Evolutionary conservation across 2,113 vertebrate genomes (phyloP), one percentile per base, ranked within the genome.

Genomic region (Acanthochromis polyacanthus): DNA sequence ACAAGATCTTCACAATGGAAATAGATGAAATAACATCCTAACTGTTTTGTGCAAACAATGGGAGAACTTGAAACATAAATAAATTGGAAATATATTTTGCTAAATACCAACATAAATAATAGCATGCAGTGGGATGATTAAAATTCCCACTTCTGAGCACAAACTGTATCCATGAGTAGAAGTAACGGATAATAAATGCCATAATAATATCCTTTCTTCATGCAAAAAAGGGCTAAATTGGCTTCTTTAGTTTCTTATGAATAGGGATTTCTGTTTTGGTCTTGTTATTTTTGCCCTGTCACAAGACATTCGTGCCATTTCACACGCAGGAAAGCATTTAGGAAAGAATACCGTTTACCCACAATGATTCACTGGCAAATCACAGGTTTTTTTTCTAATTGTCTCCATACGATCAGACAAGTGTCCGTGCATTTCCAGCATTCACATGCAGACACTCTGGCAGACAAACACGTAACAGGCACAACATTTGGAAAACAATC

Each of bases 331-430:
- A 64, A 25, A 25, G 19, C 5, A 5, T 58, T 68, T 43, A 19
- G 80, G 60, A 53, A 66, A 59, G 30, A 70, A 48, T 53, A 48
- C 48, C 14, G 3, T 32, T 32, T 0, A 0, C 51, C 62, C 80
- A 61, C 55, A 63, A 46, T 28, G 73, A 89, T 71, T 86, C 73
- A 83, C 43, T 28, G 8, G 63, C 30, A 1, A 50, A 46, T 40
- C 56, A 61, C 1, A 43, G 43, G 19, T 0, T 32, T 2, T 30
- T 62, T 59, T 64, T 60, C n/a, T 38, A 15, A 75, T 62, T 70
- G 48, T 66, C 50, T 57, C 51, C 45, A 0, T 43, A 43, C 53
- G 43, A n/a, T 61, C 77, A 81, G 17, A 52, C 3, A 0, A 38
- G 25, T 55, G 56, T 60, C 25, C 22, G 1, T 75, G 57, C 30